A percentile compares a stretch with the other conserved stretches of the same genome.
Evolutionary conservation across 1,140 invertebrate species (phyloP).

Genomic region (Streblospio benedicti): DNA sequence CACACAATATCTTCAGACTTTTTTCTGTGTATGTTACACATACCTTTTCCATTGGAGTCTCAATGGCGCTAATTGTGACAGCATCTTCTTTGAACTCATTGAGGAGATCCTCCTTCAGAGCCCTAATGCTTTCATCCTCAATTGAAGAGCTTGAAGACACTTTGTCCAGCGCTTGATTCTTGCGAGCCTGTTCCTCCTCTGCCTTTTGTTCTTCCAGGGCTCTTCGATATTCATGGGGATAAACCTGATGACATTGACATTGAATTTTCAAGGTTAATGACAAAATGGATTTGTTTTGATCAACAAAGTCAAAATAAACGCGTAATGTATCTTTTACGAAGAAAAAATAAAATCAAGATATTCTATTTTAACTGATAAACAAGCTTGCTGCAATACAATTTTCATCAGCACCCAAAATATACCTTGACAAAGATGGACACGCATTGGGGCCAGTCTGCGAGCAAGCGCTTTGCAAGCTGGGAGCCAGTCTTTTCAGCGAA

Average conservation of each 20-base stretch:
- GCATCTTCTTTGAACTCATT: conserved; percentile 27
- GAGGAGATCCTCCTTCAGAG: neutral
- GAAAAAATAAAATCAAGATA: no score
- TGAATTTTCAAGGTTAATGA: neutral
- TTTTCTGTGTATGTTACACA: no score
- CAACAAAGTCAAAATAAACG: no score
- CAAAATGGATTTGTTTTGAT: no score
- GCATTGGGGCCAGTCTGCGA: conserved; percentile 72
- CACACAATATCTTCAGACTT: no score
- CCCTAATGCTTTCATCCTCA: neutral
- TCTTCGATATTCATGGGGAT: conserved; percentile 92
- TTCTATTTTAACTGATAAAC: no score
- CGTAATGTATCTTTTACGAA: no score
- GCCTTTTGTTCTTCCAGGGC: conserved; percentile 63
- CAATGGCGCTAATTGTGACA: conserved; percentile 28
- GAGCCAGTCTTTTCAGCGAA: conserved; percentile 87
- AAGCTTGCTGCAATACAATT: no score
- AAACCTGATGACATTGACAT: conserved; percentile 53
- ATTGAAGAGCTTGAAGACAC: neutral
- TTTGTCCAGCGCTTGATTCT: conserved; percentile 38
- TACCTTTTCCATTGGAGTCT: no score
- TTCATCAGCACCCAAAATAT: neutral
- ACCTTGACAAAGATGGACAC: conserved; percentile 82
- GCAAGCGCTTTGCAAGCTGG: conserved; percentile 66
- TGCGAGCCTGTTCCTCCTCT: conserved; percentile 5